Evolutionary conservation across 2,888 invertebrate genomes (phyloP).

Genomic region (Drosophila multiciliata): DNA sequence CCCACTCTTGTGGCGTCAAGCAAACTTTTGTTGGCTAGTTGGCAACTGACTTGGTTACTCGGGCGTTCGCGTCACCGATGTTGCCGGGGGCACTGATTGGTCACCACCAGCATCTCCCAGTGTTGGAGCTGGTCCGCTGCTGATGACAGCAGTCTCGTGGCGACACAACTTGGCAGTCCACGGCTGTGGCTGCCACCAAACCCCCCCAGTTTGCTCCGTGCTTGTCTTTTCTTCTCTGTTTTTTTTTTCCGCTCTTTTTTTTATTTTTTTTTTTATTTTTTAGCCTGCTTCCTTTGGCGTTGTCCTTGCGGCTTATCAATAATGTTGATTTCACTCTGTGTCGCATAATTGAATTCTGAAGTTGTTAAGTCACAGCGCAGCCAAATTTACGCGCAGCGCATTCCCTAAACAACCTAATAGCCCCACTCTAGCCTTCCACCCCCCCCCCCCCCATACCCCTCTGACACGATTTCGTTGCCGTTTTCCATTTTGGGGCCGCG

Average conservation of each 20-base stretch:
- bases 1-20: constrained; percentile 1
- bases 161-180: constrained; percentile 15
- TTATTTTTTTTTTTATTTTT: constrained; percentile 5
- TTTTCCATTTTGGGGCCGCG: constrained; percentile 30
- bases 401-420: constrained; percentile 39
- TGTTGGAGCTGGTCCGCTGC: constrained; percentile 27
- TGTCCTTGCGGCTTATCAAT: constrained; percentile 82
- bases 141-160: constrained; percentile 38
- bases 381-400: constrained; percentile 74
- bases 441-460: not conserved
- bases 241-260: constrained; percentile 1
- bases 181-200: constrained; percentile 5
- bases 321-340: constrained; percentile 81
- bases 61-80: constrained; percentile 15
- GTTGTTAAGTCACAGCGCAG: constrained; percentile 77
- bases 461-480: constrained; percentile 1
- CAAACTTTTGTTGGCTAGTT: constrained; percentile 68
- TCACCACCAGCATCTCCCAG: constrained; percentile 35
- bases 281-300: constrained; percentile 44
- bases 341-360: constrained; percentile 82
- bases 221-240: constrained; percentile 10
- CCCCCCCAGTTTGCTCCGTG: not conserved
- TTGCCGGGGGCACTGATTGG: constrained; percentile 57
- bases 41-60: constrained; percentile 53
- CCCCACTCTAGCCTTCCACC: not conserved